A percentile compares a stretch with the other conserved stretches of the same genome.
These are phyloP conservation scores for Dissostichus mawsoni DNA, from an alignment of 2,113 vertebrate genomes.

Conservation along the genomic window DNA sequence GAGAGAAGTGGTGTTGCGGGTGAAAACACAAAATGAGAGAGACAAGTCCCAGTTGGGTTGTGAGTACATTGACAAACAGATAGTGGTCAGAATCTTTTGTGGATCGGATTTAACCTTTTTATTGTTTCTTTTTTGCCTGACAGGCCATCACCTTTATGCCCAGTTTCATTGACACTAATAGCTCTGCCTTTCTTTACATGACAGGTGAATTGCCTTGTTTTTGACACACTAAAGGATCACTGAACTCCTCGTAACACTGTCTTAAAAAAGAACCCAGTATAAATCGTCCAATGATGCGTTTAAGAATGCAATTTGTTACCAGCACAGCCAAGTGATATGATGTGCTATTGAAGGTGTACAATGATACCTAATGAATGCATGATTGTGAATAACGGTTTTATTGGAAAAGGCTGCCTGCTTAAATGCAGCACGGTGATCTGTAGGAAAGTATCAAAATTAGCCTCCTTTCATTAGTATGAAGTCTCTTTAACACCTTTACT, in stretches of 20 bases:
- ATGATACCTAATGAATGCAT: constrained; percentile 29
- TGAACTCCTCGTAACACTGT: background rate
- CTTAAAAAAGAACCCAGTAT: background rate
- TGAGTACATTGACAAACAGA: constrained; percentile 8
- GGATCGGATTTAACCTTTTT: constrained; percentile 21
- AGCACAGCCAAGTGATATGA: constrained; percentile 4
- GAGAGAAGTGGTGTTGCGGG: constrained; percentile 19
- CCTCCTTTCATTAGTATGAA: background rate
- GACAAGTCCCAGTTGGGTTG: constrained; percentile 20
- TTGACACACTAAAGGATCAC: constrained; percentile 11
- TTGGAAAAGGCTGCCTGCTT: background rate
- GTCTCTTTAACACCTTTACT: constrained; percentile 18
- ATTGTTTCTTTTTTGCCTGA: background rate
- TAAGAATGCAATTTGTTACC: background rate
- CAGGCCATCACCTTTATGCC: background rate
- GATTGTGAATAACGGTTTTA: constrained; percentile 31
- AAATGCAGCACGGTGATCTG: background rate
- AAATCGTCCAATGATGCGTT: background rate
- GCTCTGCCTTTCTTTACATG: background rate
- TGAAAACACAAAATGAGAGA: constrained; percentile 26
- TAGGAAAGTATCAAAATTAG: background rate
- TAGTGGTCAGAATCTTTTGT: constrained; percentile 6
- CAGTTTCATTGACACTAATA: background rate
- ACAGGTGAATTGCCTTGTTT: background rate
- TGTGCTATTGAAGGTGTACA: constrained; percentile 45